phyloP scores from a whole-genome alignment of 2,888 invertebrate genomes.

The Drosophila acutilabella region DNA sequence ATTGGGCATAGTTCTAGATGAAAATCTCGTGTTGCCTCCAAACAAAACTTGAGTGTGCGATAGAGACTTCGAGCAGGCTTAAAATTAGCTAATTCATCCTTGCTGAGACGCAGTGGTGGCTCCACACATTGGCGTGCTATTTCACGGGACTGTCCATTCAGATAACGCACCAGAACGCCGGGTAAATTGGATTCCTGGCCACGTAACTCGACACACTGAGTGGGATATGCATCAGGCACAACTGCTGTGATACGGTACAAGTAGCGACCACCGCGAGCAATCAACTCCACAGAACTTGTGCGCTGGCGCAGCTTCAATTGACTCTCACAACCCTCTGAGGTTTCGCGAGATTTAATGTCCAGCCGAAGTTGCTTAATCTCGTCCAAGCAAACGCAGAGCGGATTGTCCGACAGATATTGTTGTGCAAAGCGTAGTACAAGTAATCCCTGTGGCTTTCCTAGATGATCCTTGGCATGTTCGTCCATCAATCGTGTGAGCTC shows the following conservation, averaged over 20 bases:
- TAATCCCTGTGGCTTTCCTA: slow-evolving; percentile 88
- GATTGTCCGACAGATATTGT: slow-evolving; percentile 88
- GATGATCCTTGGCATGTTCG: slow-evolving; percentile 87
- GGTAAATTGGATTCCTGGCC: slow-evolving; percentile 89
- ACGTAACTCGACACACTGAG: slow-evolving; percentile 85
- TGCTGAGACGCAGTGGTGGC: slow-evolving; percentile 87
- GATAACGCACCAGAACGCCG: slow-evolving; percentile 87
- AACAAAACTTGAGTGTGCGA: slow-evolving; percentile 87
- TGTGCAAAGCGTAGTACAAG: slow-evolving; percentile 87
- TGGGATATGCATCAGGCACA: slow-evolving; percentile 89
- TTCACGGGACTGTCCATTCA: slow-evolving; percentile 89
- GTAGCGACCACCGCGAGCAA: slow-evolving; percentile 87
- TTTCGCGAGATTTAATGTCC: slow-evolving; percentile 80
- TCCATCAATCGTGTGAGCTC: slow-evolving; percentile 86
- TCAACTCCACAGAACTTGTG: slow-evolving; percentile 87
- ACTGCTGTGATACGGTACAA: slow-evolving; percentile 87
- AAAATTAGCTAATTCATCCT: slow-evolving; percentile 86
- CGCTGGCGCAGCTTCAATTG: slow-evolving; percentile 90
- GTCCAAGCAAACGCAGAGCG: slow-evolving; percentile 90
- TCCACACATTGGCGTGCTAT: slow-evolving; percentile 89
- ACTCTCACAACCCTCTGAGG: slow-evolving; percentile 83
- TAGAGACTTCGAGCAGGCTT: slow-evolving; percentile 88
- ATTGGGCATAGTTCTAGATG: slow-evolving; percentile 88
- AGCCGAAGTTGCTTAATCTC: slow-evolving; percentile 88
- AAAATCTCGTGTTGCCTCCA: slow-evolving; percentile 87